Base-by-base conservation (phyloP, 2,888 invertebrate genomes). In the Platypus cylindrus region DNA sequence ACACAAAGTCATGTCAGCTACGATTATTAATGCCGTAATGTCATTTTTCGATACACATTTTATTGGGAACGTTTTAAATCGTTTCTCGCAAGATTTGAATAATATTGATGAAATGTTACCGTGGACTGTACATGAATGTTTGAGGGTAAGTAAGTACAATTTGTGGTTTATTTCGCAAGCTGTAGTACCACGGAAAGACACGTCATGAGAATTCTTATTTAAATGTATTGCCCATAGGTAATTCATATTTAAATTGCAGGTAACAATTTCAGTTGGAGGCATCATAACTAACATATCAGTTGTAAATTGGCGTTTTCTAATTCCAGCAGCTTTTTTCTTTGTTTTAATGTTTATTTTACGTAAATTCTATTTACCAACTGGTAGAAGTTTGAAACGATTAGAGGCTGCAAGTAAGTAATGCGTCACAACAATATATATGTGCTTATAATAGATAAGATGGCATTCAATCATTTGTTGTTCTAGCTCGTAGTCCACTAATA, bases 401-500 rank as follows among this genome's bases (percentile, higher is more conserved):
- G 53, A 54, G 39, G 53, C 52, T 20, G 46, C 50, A 13, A 49
- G 55, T 55, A 44, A 48, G 50, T 47, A 27, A n/a, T n/a, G n/a
- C n/a, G n/a, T 24, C 12, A 25, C 12, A 25, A 11, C 12, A 25
- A 11, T 5, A 25, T 5, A 5, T 8, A 25, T 25, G 12, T 25
- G 8, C 5, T 25, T 25, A 25, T 25, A 25, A 25, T 25, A 11
- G 12, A 20, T 20, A 20, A n/a, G n/a, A n/a, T n/a, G n/a, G n/a
- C n/a, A n/a, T n/a, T n/a, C n/a, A n/a, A n/a, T n/a, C n/a, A n/a
- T n/a, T n/a, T n/a, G n/a, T n/a, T 38, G 12, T 51, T 55, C 39
- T 38, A 60, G 60, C 56, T 36, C 47, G 58, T 36, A 59, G 59
- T 44, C 60, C 62, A 3, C 48, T 60, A 37, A 43, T 60, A 22